These are phyloP conservation scores for Amblyopsis hoosieri DNA, from an alignment of 2,797 vertebrate genomes.

Conservation along the genomic window DNA sequence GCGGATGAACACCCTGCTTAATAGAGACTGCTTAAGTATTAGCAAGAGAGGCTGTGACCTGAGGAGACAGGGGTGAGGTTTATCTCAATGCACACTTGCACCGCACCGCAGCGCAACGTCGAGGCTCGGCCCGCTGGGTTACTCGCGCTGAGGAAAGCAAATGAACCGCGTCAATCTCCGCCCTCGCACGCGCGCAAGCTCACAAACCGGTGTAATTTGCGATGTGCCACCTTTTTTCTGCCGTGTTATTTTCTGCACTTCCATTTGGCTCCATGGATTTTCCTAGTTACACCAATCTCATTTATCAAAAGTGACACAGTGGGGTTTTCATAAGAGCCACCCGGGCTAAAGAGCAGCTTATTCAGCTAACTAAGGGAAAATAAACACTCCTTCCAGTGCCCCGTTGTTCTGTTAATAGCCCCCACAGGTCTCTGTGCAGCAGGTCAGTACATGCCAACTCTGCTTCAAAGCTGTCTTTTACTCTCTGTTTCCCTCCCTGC, in stretches of 20 bases:
- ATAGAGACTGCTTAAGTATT: constrained; percentile 7
- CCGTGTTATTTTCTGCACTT: constrained; percentile 35
- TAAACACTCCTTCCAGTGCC: constrained; percentile 19
- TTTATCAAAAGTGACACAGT: constrained; percentile 61
- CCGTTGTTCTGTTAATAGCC: constrained; percentile 28
- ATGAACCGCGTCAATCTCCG: constrained; percentile 1
- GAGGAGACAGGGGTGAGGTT: constrained; percentile 6
- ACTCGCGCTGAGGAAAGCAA: constrained; percentile 1
- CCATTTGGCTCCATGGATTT: constrained; percentile 25
- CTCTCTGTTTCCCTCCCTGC: neutral
- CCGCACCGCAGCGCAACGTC: too few species aligned
- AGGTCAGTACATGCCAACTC: neutral
- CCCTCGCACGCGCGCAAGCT: neutral
- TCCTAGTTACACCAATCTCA: constrained; percentile 31
- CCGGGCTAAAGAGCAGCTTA: constrained; percentile 48
- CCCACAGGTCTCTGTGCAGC: constrained; percentile 19
- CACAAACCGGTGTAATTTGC: constrained; percentile 1
- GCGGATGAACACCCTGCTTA: constrained; percentile 18
- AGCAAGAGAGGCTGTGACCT: constrained; percentile 11
- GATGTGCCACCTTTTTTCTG: constrained; percentile 21
- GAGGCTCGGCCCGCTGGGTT: neutral
- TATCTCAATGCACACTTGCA: neutral
- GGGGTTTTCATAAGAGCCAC: constrained; percentile 41
- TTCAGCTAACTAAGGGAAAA: constrained; percentile 48
- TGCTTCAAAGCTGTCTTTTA: neutral